Evolutionary conservation across 1,140 invertebrate genomes (phyloP), one percentile per base, ranked within the genome.

Genomic region (Venustaconcha ellipsiformis): DNA sequence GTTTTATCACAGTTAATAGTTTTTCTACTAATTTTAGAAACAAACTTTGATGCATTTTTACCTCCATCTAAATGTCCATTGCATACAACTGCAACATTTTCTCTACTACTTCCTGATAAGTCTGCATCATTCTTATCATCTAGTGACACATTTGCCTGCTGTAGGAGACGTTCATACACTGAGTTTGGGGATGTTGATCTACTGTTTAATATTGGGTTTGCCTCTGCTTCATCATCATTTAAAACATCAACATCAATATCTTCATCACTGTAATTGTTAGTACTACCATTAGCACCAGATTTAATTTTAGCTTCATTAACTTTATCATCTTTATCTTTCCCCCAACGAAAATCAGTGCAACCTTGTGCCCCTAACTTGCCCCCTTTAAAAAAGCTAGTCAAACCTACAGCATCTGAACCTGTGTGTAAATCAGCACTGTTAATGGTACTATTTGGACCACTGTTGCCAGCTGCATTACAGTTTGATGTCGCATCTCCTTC

Each of bases 201-300:
- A 69, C 75, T 82, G 73, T 79, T 75, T 14, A 87, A 72, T n/a
- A 86, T 78, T 30, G 76, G 63, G 67, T 85, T 86, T 26, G 70
- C 78, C 60, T 82, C 83, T 63, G 74, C 79, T 59, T 84, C 84
- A 67, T 86, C 83, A 70, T 84, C 83, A 74, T 84, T 83, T 60
- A 86, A 84, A 79, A 86, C 84, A 62, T 87, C 85, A 64, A 88
- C 78, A 66, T 87, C 87, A 60, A 83, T 72, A 65, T 88, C 86
- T 65, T 84, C 83, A 69, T 84, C 83, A 58, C 79, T 78, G 17
- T 81, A 48, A 48, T 48, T 48, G 37, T 48, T 6, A 48, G 37
- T 48, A 48, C 37, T 48, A 48, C 37, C 37, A 48, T 48, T 48
- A 11, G 8, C 80, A 64, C 65, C 64, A n/a, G 18, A 48, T 67